These are phyloP conservation scores for Cyprinodon tularosa DNA, from an alignment of 2,113 vertebrate species.

Conservation along the genomic window DNA sequence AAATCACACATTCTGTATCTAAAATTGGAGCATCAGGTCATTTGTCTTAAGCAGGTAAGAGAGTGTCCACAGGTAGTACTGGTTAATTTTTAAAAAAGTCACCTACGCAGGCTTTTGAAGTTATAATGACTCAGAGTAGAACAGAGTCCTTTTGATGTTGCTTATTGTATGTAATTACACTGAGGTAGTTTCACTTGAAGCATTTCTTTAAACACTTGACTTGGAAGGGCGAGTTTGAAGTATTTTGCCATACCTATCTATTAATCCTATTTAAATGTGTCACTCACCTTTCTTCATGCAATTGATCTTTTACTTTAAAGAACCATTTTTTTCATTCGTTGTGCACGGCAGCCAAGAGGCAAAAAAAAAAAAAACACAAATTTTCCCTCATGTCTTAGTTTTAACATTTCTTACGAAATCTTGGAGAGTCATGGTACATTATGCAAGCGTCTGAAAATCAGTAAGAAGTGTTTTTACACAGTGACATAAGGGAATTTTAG, in stretches of 20 bases:
- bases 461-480: constrained; percentile 31
- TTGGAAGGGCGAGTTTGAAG: constrained; percentile 19
- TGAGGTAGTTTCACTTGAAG: constrained; percentile 34
- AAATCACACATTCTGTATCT: constrained; percentile 8
- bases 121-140: constrained; percentile 38
- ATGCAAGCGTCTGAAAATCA: constrained; percentile 30
- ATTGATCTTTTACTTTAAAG: constrained; percentile 23
- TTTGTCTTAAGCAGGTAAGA: constrained; percentile 8
- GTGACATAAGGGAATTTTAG: constrained; percentile 39
- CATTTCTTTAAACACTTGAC: constrained; percentile 31
- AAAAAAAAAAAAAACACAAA: background rate
- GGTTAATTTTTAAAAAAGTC: constrained; percentile 42
- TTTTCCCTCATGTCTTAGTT: constrained; percentile 4
- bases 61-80: background rate
- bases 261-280: constrained; percentile 13
- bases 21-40: constrained; percentile 4
- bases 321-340: background rate
- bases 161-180: constrained; percentile 58
- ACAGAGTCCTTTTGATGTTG: constrained; percentile 50
- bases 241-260: constrained; percentile 28
- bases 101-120: constrained; percentile 40
- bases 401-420: constrained; percentile 14
- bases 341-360: background rate
- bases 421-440: constrained; percentile 14
- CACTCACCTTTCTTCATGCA: constrained; percentile 8